Evolutionary conservation across 2,888 invertebrate species (phyloP), one percentile per base, ranked within the genome.

Genomic region (Enchytraeus crypticus): DNA sequence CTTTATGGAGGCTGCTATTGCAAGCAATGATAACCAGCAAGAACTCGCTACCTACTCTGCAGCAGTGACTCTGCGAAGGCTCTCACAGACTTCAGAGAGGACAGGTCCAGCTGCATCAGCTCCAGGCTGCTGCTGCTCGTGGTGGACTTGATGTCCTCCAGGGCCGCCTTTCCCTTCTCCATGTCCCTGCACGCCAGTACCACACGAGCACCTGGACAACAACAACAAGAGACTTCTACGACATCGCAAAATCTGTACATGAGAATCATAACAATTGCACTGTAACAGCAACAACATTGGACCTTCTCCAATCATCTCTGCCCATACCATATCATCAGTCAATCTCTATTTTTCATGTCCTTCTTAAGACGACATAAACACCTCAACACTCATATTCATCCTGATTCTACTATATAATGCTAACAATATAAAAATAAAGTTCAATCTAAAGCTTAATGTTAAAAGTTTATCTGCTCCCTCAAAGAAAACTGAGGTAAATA

Each of bases 171-270:
- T 4, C 71, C 74, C 23, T 64, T 66, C 34, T 66, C 66, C 49
- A 68, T 68, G 66, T 73, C 66, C 55, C 72, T 66, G 59, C 76
- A 75, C 14, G 74, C 76, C n/a, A 77, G 55, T 26, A 75, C 71
- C 4, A 78, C 73, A 30, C 66, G 68, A 5, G 73, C 90, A 74
- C 87, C 77, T 78, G 60, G 18, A 67, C 61, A 43, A 29, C 59
- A 43, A 47, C 43, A 43, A 53, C 45, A 51, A 51, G 21, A 51
- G 14, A 55, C 55, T 43, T 29, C 23, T 14, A 53, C 11, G 21
- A 30, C 23, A 27, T 32, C 18, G 27, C 8, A 47, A n/a, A 27
- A 56, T 14, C 18, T 23, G 3, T 3, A 3, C 3, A 38, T 26
- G 2, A 14, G n/a, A 43, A 45, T 43, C 8, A 1, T 26, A 56